These are phyloP conservation scores for Acanthurus tractus DNA, from an alignment of 2,797 vertebrate genomes.

Conservation along the genomic window DNA sequence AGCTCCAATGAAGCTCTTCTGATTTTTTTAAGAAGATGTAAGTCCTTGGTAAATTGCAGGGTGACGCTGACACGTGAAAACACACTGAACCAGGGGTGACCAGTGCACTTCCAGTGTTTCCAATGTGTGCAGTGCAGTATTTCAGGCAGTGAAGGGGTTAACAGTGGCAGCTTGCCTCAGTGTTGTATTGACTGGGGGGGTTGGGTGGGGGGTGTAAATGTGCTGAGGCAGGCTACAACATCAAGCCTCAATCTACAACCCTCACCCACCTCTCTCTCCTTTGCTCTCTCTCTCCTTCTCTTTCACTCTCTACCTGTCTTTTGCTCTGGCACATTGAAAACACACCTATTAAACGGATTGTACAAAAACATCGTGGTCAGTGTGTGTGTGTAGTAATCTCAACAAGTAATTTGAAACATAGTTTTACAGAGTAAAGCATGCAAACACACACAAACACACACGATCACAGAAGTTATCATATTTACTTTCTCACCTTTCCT, in stretches of 20 bases:
- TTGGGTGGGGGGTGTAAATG: too few relatives aligned
- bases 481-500: too few relatives aligned
- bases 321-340: slow-evolving; percentile 29
- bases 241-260: too few relatives aligned
- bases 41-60: background rate
- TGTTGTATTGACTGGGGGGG: slow-evolving; percentile 58
- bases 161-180: slow-evolving; percentile 56
- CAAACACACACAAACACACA: slow-evolving; percentile 2
- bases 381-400: background rate
- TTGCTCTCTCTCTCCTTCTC: slow-evolving; percentile 8
- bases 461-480: too few relatives aligned
- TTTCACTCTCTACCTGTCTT: slow-evolving; percentile 14
- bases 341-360: slow-evolving; percentile 38
- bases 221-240: too few relatives aligned
- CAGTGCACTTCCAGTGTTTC: background rate
- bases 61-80: background rate
- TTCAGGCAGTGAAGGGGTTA: slow-evolving; percentile 62
- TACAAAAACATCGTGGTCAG: background rate
- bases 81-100: background rate
- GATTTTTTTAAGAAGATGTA: slow-evolving; percentile 9
- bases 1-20: background rate
- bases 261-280: slow-evolving; percentile 19
- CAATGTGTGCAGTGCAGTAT: slow-evolving; percentile 43
- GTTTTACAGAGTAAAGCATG: slow-evolving; percentile 11
- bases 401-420: slow-evolving; percentile 1